Base-by-base conservation (phyloP, 2,888 invertebrate genomes). In the Habroteleia sp. region DNA sequence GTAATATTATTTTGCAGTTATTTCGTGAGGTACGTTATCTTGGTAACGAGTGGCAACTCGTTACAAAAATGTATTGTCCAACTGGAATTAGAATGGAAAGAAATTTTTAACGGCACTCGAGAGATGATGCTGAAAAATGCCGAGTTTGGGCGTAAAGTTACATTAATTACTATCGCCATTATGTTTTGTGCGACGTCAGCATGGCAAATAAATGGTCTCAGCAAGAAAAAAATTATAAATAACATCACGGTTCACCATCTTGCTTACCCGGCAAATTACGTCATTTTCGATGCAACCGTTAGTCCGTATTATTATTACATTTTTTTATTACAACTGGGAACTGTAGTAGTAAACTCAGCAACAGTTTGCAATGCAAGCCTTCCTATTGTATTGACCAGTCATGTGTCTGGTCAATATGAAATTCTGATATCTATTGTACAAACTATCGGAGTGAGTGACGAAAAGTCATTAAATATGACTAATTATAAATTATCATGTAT, bases 241-340 rank as follows among this genome's bases (percentile, higher is more conserved):
- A 46, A 48, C 8, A 16, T 56, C 0, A 66, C 37, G 1, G 35
- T 39, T 2, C 56, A 66, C 17, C 2, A 56, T 11, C 13, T 66
- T 2, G 29, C 37, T 0, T 65, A 37, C 8, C 54, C 65, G 1
- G 33, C 44, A 1, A n/a, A 7, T 7, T 54, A 44, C 13, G 1
- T 46, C 17, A 7, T 44, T 0, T 54, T 65, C 14, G 54, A 65
- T 10, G 52, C 44, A 0, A 2, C 17, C 0, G 14, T 33, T 1
- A 35, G 11, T 13, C 65, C 65, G 1, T 42, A 54, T 11, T 65
- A 54, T 37, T 65, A 65, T 44, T 35, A 20, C 8, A 11, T 37
- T 0, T 31, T 20, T 8, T 10, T 23, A n/a, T 42, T 52, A n/a
- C 65, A 65, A 27, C 4, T 35, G 6, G 14, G 1, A n/a, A 23